Percentiles rank a stretch among this genome's conserved stretches.
Evolutionary conservation across 2,888 invertebrate genomes (phyloP).

Genomic region (Coleophora deauratella): DNA sequence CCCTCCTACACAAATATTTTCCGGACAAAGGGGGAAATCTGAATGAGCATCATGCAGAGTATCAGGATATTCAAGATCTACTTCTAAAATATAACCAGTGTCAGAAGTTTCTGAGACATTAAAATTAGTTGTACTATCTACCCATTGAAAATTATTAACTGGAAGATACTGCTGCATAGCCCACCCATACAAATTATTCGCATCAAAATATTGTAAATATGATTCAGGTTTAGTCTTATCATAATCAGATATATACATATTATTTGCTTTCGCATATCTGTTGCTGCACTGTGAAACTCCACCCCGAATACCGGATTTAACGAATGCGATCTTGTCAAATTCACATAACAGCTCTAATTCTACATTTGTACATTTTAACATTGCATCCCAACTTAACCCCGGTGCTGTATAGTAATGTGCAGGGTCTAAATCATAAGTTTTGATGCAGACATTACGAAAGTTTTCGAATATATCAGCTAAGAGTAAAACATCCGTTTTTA

Average conservation of each 20-base stretch:
- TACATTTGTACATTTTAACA: constrained; percentile 16
- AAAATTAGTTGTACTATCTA: constrained; percentile 12
- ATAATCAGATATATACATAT: constrained; percentile 23
- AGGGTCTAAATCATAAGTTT: constrained; percentile 20
- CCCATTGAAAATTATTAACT: constrained; percentile 25
- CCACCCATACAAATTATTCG: constrained; percentile 35
- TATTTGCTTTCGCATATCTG: constrained; percentile 29
- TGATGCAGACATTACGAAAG: constrained; percentile 23
- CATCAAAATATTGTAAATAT: constrained; percentile 29
- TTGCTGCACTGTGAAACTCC: constrained; percentile 19
- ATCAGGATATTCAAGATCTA: constrained; percentile 24
- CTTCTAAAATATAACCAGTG: constrained; percentile 23
- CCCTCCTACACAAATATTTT: constrained; percentile 11
- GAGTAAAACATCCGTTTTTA: constrained; percentile 27
- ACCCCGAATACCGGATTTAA: constrained; percentile 17
- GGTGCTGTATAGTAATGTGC: constrained; percentile 21
- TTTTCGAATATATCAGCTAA: constrained; percentile 34
- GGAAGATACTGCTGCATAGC: constrained; percentile 32
- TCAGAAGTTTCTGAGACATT: constrained; percentile 11
- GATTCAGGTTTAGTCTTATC: constrained; percentile 14
- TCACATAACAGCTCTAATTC: constrained; percentile 17
- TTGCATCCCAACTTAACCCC: constrained; percentile 23
- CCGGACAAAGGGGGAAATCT: constrained; percentile 21
- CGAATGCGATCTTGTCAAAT: constrained; percentile 14
- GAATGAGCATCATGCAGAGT: constrained; percentile 22